Base-by-base conservation (phyloP, 2,888 invertebrate genomes). In the Linnaemya tessellans region DNA sequence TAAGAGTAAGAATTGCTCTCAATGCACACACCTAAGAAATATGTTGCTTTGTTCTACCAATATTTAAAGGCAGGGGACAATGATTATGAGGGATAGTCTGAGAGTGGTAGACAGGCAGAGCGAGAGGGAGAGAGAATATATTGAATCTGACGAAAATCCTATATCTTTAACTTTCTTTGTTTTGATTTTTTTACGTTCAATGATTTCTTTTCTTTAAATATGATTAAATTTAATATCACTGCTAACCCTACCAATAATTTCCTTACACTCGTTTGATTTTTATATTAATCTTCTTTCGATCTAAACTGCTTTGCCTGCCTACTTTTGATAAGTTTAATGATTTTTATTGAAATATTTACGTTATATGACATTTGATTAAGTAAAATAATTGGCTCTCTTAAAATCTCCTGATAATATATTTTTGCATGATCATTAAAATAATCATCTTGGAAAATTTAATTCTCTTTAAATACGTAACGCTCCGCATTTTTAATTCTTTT, bases 1-100 rank as follows among this genome's bases (percentile, higher is more conserved):
- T 97, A 94, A 95, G 97, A 96, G 97, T 97, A 97, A 97, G 97
- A 74, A 43, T 71, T 80, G 46, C 56, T 79, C 38, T 41, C 18
- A 71, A 60, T 49, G 70, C 43, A 79, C 15, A 54, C 62, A 62
- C 20, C 20, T 49, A 60, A 20, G 25, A 56, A 30, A 22, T 25
- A 56, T 46, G 58, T 73, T 73, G 30, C 43, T 56, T 58, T 46
- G 30, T 30, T 46, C 43, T 56, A 25, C 51, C 41, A 64, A 62
- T 10, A 20, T 30, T 43, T 20, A 41, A 60, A 62, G 54, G 43
- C 54, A 64, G 62, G 62, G 51, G 20, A 62, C 20, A 51, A 30
- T 30, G 51, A 58, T 58, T 64, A 46, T n/a, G 54, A 74, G 49
- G 58, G 51, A 62, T 18, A 43, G 18, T 49, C 60, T 38, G 22